Percentiles rank a stretch among this genome's conserved stretches.
These are phyloP conservation scores for Aphelinus atriplicis DNA, from an alignment of 1,140 invertebrate genomes.

Conservation along the genomic window DNA sequence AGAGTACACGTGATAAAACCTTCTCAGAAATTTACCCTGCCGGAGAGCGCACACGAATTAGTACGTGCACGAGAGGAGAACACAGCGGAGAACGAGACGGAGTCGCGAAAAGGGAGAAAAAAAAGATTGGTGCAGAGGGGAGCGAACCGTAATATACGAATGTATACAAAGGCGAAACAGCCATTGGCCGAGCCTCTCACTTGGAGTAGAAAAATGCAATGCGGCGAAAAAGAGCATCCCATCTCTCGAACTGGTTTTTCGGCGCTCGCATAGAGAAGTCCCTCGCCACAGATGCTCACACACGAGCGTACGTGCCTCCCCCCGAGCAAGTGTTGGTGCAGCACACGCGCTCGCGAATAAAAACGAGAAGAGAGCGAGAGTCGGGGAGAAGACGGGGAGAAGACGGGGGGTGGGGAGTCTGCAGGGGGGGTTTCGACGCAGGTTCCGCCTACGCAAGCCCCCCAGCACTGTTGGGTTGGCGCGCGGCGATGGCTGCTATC, in stretches of 20 bases:
- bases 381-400: too few species aligned
- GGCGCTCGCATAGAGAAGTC: background rate
- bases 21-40: slow-evolving; percentile 7
- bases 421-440: slow-evolving; percentile 31
- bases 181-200: slow-evolving; percentile 10
- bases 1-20: background rate
- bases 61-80: background rate
- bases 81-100: background rate
- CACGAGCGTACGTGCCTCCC: background rate
- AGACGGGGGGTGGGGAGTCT: background rate
- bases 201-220: too few species aligned
- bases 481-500: slow-evolving; percentile 64
- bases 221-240: background rate
- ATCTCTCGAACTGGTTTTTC: slow-evolving; percentile 42
- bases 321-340: too few species aligned
- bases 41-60: slow-evolving; percentile 4
- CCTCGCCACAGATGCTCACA: background rate
- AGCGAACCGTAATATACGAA: background rate
- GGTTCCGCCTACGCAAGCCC: slow-evolving; percentile 62
- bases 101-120: background rate
- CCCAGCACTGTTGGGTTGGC: slow-evolving; percentile 37
- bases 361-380: background rate
- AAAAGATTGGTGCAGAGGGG: slow-evolving; percentile 7
- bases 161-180: slow-evolving; percentile 16
- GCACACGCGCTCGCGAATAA: background rate